Conservation (phyloP, 2,797 vertebrate species). For the Sus cebifrons region DNA sequence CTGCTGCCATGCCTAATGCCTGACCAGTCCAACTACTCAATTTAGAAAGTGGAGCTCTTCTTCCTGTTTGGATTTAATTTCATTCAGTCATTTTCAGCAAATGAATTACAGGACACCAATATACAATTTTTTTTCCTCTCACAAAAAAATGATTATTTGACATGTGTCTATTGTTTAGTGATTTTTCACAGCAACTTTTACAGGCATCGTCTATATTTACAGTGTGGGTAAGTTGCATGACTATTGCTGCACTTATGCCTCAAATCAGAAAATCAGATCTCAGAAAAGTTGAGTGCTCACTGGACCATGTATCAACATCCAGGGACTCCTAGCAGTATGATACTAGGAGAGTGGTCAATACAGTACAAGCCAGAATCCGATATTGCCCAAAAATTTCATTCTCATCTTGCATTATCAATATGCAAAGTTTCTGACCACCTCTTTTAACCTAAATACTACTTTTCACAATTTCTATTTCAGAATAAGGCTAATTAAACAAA, state of each 20-base stretch:
- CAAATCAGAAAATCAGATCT: background rate
- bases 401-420: slow-evolving; percentile 9
- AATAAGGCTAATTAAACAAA: slow-evolving; percentile 31
- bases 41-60: background rate
- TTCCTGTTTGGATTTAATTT: background rate
- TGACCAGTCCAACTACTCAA: background rate
- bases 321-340: background rate
- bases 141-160: background rate
- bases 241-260: background rate
- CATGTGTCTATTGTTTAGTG: background rate
- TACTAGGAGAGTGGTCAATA: background rate
- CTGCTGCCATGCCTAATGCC: background rate
- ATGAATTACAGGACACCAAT: background rate
- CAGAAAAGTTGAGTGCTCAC: background rate
- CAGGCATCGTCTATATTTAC: background rate
- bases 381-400: background rate
- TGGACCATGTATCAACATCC: background rate
- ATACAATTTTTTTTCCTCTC: background rate
- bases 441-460: slow-evolving; percentile 12
- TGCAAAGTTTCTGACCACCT: background rate
- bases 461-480: slow-evolving; percentile 39
- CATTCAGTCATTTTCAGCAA: slow-evolving; percentile 23
- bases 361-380: background rate
- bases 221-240: background rate
- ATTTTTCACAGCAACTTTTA: background rate